Conservation (phyloP, 1,140 invertebrate genomes). For the Drosophila lacertosa region DNA sequence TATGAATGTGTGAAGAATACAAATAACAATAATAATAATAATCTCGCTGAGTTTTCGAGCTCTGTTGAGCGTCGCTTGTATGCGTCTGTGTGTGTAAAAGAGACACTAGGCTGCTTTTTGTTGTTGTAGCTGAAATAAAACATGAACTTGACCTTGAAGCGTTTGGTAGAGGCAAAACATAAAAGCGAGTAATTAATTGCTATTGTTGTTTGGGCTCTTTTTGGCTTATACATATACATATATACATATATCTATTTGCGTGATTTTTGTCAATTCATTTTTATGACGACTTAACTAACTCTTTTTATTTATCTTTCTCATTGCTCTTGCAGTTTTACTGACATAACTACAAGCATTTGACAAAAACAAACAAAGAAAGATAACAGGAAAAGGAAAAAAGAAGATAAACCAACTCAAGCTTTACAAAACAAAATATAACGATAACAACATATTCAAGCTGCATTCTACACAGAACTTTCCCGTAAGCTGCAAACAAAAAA, state of each 20-base stretch:
- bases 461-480: slow-evolving; percentile 10
- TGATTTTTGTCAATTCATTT: slow-evolving; percentile 2
- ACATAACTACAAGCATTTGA: slow-evolving; percentile 53
- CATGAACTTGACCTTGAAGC: slow-evolving; percentile 72
- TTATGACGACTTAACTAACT: slow-evolving; percentile 24
- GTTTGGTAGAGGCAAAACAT: slow-evolving; percentile 42
- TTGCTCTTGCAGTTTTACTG: slow-evolving; percentile 43
- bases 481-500: slow-evolving; percentile 43
- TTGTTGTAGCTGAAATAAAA: slow-evolving; percentile 53
- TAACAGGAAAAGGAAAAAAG: slow-evolving; percentile 3
- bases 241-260: slow-evolving; percentile 1
- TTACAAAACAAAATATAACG: not conserved
- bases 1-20: slow-evolving; percentile 22
- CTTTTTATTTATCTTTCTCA: slow-evolving; percentile 1
- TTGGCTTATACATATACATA: not conserved
- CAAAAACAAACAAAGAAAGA: slow-evolving; percentile 23
- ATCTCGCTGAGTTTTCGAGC: slow-evolving; percentile 48
- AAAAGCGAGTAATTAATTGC: slow-evolving; percentile 52
- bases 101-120: slow-evolving; percentile 30
- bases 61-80: slow-evolving; percentile 10
- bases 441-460: not conserved
- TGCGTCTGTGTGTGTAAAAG: slow-evolving; percentile 32
- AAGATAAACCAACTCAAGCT: slow-evolving; percentile 15
- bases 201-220: slow-evolving; percentile 19
- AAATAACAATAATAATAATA: slow-evolving; percentile 61